Percentiles rank a stretch among this genome's conserved stretches.
These are phyloP conservation scores for Dicroscelio sp. DNA, from an alignment of 2,888 invertebrate species.

Conservation along the genomic window DNA sequence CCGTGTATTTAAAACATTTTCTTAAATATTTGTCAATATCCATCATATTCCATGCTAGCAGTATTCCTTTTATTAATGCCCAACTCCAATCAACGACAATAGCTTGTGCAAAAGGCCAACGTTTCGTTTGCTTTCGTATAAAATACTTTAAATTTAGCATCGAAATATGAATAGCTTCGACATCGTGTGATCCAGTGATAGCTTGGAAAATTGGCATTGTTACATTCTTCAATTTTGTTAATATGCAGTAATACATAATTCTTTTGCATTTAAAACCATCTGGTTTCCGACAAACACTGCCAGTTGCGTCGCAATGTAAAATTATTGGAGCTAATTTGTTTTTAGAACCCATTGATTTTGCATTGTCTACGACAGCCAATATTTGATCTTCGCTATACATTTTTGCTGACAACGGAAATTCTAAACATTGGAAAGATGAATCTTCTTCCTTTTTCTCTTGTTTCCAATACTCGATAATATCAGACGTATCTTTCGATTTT, in stretches of 20 bases:
- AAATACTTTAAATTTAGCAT: conserved; percentile 65
- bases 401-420: conserved; percentile 9
- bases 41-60: conserved; percentile 61
- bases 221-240: not conserved
- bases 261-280: too few relatives aligned
- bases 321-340: conserved; percentile 19
- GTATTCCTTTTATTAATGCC: conserved; percentile 63
- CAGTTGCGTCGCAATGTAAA: conserved; percentile 66
- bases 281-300: conserved; percentile 65
- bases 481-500: conserved; percentile 71
- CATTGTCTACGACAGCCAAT: not conserved
- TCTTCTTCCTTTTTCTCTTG: conserved; percentile 20
- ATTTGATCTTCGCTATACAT: conserved; percentile 56
- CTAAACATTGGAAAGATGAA: conserved; percentile 32
- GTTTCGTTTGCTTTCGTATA: not conserved
- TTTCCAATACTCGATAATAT: conserved; percentile 47
- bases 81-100: conserved; percentile 72
- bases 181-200: conserved; percentile 66
- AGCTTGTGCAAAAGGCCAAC: conserved; percentile 63
- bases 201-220: conserved; percentile 53
- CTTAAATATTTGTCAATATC: conserved; percentile 54
- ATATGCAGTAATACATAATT: conserved; percentile 69
- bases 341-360: not conserved
- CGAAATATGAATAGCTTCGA: conserved; percentile 55
- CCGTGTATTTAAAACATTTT: conserved; percentile 55